These are phyloP conservation scores for Tenebrio molitor DNA, from an alignment of 1,140 invertebrate genomes.

Conservation along the genomic window DNA sequence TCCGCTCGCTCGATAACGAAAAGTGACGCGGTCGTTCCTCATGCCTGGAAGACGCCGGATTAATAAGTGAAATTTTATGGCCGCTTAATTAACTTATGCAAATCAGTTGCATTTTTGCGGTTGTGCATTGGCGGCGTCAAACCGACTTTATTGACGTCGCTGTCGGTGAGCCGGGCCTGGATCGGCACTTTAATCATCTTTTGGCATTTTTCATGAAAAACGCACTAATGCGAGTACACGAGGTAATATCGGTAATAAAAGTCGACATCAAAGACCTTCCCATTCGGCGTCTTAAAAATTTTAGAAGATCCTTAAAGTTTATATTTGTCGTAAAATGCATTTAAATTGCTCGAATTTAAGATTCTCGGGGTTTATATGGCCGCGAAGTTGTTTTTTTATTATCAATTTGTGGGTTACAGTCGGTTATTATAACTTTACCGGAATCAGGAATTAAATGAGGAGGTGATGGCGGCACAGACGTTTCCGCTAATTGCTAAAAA, in stretches of 20 bases:
- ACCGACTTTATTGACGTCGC: too few relatives aligned
- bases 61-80: slow-evolving; percentile 11
- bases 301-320: slow-evolving; percentile 24
- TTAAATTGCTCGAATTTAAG: slow-evolving; percentile 17
- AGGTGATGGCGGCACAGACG: too few relatives aligned
- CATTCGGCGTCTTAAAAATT: slow-evolving; percentile 26
- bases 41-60: not conserved
- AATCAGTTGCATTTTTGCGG: slow-evolving; percentile 8
- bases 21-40: not conserved
- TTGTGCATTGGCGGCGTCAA: too few relatives aligned
- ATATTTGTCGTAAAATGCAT: slow-evolving; percentile 30
- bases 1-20: slow-evolving; percentile 21
- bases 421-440: slow-evolving; percentile 2
- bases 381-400: slow-evolving; percentile 23
- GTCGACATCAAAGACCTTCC: slow-evolving; percentile 9
- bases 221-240: too few relatives aligned
- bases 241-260: slow-evolving; percentile 2
- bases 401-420: slow-evolving; percentile 10
- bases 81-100: slow-evolving; percentile 20
- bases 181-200: too few relatives aligned
- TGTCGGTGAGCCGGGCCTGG: too few relatives aligned
- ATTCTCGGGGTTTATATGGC: slow-evolving; percentile 3
- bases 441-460: not conserved
- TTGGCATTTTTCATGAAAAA: too few relatives aligned
- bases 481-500: too few relatives aligned